Conservation (phyloP, 2,888 invertebrate species). For the Lasioglossum morio region DNA sequence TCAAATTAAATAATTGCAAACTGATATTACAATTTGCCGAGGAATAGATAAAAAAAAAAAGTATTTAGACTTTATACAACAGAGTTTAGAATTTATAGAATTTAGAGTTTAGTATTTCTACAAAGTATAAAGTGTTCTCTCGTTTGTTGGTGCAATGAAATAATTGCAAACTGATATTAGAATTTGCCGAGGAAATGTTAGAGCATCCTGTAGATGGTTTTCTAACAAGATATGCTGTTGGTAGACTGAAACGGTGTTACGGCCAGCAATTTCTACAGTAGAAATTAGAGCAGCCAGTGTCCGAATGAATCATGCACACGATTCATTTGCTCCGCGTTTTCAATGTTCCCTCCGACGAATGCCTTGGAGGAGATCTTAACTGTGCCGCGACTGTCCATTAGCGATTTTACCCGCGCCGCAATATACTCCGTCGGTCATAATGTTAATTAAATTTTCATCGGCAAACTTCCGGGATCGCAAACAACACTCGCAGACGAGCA, state of each 20-base stretch:
- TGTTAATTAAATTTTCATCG: constrained; percentile 12
- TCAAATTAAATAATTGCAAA: too few species aligned
- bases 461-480: neutral
- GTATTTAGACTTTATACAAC: too few species aligned
- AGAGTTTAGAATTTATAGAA: too few species aligned
- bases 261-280: neutral
- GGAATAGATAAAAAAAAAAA: too few species aligned
- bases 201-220: neutral
- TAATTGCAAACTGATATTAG: too few species aligned
- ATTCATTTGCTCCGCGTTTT: neutral
- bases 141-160: too few species aligned
- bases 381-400: neutral
- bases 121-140: too few species aligned
- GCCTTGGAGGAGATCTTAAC: neutral
- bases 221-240: neutral
- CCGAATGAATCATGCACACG: neutral
- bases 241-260: neutral
- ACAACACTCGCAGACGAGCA: neutral
- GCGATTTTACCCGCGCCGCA: neutral
- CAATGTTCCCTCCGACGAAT: neutral
- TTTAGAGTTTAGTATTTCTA: too few species aligned
- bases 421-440: neutral
- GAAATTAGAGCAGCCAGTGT: neutral
- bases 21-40: too few species aligned
- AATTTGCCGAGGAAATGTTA: neutral